Evolutionary conservation across 2,113 vertebrate species (phyloP), one percentile per base, ranked within the genome.

Genomic region (Periophthalmodon schlosseri): DNA sequence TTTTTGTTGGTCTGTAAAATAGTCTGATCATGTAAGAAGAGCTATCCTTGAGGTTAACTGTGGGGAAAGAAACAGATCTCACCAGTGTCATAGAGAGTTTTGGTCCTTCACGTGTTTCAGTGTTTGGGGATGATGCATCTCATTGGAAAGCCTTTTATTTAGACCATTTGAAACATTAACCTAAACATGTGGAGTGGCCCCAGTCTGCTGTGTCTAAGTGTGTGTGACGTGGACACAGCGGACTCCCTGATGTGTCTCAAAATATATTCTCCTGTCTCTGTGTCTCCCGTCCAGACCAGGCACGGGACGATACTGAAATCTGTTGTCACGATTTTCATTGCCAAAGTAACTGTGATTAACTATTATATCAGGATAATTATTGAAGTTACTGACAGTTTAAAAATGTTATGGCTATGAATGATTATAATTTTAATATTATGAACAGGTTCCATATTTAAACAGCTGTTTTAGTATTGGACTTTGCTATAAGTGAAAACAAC

Each of bases 131-230:
- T 71, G 79, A 72, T 80, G 68, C 65, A 13, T 69, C 67, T 75
- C 69, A 77, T 73, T 78, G 71, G 52, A 79, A 69, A 73, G 70
- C 28, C 65, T 33, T 68, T 69, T 13, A 65, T 69, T 74, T 65
- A 47, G 74, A 75, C 36, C 5, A n/a, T 7, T 44, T 74, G 75
- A 1, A 70, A 50, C 78, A 68, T 65, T 44, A 34, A 65, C 36
- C 63, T 4, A 58, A 58, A 46, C 73, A 76, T 72, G 68, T 76
- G 56, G 50, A 65, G 58, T 69, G 50, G 46, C 50, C 70, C 69
- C 61, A 63, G 80, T 85, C 84, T 90, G 83, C 72, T 76, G 60
- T 84, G 63, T 65, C 5, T 84, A 77, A 28, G 23, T 86, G 85
- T 87, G 82, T 85, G 68, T 76, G 82, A 78, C 50, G 75, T 65